Conservation (phyloP, 2,113 vertebrate species). For the Gnathonemus longibarbis region DNA sequence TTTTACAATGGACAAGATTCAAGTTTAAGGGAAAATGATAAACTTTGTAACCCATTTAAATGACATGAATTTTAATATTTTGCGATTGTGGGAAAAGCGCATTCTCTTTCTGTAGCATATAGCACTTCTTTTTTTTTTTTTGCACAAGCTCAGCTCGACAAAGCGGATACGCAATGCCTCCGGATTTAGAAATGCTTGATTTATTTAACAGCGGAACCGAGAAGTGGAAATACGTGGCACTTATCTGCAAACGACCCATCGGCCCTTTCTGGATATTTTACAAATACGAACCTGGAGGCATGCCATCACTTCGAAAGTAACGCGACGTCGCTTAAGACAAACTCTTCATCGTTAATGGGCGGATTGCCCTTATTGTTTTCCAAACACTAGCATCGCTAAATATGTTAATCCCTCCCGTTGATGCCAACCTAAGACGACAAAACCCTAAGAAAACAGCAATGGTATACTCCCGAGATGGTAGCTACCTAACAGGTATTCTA, state of each 20-base stretch:
- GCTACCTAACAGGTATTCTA: not conserved
- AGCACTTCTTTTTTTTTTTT: not conserved
- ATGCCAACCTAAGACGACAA: not conserved
- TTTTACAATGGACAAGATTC: not conserved
- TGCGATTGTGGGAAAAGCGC: not conserved
- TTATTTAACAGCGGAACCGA: not conserved
- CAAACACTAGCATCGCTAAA: not conserved
- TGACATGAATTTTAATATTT: not conserved
- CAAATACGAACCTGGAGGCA: not conserved
- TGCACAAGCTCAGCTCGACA: not conserved
- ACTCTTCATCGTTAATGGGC: not conserved
- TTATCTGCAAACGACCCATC: not conserved
- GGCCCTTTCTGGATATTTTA: not conserved
- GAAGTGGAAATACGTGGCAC: not conserved
- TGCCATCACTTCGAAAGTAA: not conserved
- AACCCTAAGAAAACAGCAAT: not conserved
- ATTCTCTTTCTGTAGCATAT: not conserved
- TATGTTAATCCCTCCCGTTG: not conserved
- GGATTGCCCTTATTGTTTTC: not conserved
- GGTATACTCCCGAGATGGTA: not conserved
- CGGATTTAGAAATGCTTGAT: not conserved
- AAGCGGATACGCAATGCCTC: not conserved
- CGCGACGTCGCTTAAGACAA: not conserved
- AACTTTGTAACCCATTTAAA: not conserved
- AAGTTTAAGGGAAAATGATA: conserved; percentile 1